phyloP scores from a whole-genome alignment of 2,797 vertebrate species.

The Paguma larvata region DNA sequence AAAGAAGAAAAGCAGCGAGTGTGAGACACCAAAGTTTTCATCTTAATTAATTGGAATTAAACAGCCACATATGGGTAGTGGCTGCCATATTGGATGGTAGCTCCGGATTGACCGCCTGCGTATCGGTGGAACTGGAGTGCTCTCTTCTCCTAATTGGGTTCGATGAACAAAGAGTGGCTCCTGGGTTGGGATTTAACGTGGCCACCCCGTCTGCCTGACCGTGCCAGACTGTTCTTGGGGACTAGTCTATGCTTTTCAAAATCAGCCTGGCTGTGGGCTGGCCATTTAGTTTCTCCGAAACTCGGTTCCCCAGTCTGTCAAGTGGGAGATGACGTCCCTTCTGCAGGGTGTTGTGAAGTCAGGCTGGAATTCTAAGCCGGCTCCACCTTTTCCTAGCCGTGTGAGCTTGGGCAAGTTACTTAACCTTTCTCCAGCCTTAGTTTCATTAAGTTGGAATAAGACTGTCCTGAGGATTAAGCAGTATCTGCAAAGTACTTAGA shows the following conservation, averaged over 20 bases:
- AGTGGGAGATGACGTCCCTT: background rate
- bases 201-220: background rate
- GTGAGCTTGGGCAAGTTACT: background rate
- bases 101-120: background rate
- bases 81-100: background rate
- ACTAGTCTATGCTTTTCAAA: background rate
- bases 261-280: background rate
- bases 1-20: background rate
- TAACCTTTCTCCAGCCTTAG: background rate
- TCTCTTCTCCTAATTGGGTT: background rate
- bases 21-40: background rate
- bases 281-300: background rate
- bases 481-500: background rate
- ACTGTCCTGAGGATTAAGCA: background rate
- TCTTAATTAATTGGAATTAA: background rate
- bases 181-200: background rate
- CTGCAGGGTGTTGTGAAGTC: background rate
- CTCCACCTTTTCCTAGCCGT: background rate
- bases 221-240: background rate
- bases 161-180: background rate
- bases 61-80: background rate
- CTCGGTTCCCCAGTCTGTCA: background rate
- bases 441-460: background rate
- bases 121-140: too few relatives aligned
- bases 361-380: background rate